Evolutionary conservation across 1,140 invertebrate species (phyloP), one percentile per base, ranked within the genome.

Genomic region (Cherax destructor): DNA sequence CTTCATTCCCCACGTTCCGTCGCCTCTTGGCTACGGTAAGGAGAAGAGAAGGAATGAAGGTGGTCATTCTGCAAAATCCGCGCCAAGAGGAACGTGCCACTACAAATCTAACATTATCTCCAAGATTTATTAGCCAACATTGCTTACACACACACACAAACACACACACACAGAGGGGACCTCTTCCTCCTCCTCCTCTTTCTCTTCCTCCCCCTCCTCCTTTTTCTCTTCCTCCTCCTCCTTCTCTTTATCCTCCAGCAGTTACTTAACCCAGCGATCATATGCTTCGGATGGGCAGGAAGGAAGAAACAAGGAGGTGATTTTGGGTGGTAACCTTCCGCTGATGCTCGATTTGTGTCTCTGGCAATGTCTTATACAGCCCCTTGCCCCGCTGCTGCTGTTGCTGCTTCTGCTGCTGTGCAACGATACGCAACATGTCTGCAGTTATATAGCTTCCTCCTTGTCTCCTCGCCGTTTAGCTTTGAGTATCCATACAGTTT

Each of bases 31-130:
- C n/a, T 47, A 52, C 81, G 59, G 81, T 69, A 61, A 83, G 47
- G 81, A 69, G 81, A 52, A n/a, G 81, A 16, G 81, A 21, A 52
- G 30, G 30, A 41, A 41, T 41, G 30, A 41, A 41, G 30, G 30
- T 41, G 69, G 81, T 69, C 81, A 83, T 59, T 65, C 18, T 9
- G 81, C 59, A 11, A 83, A 83, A 69, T 83, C 59, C 59, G 41
- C 59, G 59, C 81, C 30, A 69, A 83, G 81, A 83, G 52, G 41
- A 83, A 83, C 81, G 65, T 69, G 81, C 81, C 81, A 83, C 61
- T 69, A 83, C 65, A 83, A 83, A 49, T 83, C 81, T 83, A 69
- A 69, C 59, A 83, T 83, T 83, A 83, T 83, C 81, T 83, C 81
- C 2, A 69, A 47, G 41, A 83, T 83, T 69, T 83, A 83, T 69